Evolutionary conservation across 1,140 invertebrate species (phyloP).

Genomic region (Penaeus chinensis): DNA sequence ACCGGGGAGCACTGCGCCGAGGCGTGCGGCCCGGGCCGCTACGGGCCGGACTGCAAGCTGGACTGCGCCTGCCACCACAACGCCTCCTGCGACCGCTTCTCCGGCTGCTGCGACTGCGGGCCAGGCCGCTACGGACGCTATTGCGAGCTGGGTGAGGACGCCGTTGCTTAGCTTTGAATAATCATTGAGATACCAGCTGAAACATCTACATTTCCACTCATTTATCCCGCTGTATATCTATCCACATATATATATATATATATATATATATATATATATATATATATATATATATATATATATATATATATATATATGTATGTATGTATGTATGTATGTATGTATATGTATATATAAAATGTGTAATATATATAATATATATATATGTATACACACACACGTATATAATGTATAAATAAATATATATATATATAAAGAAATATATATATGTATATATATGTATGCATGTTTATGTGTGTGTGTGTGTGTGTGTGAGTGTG

Average conservation of each 20-base stretch:
- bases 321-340: conserved; percentile 25
- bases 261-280: conserved; percentile 21
- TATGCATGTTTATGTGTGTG: not conserved
- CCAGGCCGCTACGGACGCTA: conserved; percentile 79
- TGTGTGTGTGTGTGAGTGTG: not conserved
- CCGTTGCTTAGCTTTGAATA: not conserved
- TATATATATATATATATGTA: conserved; percentile 46
- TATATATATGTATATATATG: conserved; percentile 21
- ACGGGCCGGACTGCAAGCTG: conserved; percentile 82
- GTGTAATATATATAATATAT: not conserved
- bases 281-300: conserved; percentile 40
- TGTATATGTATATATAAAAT: not conserved
- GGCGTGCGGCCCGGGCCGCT: conserved; percentile 84
- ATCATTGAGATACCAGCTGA: too few relatives aligned
- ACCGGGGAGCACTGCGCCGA: conserved; percentile 81
- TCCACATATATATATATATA: conserved; percentile 16
- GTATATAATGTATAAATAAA: not conserved
- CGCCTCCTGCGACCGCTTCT: conserved; percentile 85
- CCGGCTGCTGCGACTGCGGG: conserved; percentile 86
- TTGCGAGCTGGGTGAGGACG: conserved; percentile 77
- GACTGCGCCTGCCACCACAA: conserved; percentile 86
- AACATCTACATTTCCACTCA: too few relatives aligned
- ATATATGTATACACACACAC: not conserved
- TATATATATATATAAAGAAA: not conserved
- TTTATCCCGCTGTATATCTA: too few relatives aligned